Percentiles rank a stretch among this genome's conserved stretches.
These are phyloP conservation scores for Andricus curvator DNA, from an alignment of 2,888 invertebrate species.

Conservation along the genomic window DNA sequence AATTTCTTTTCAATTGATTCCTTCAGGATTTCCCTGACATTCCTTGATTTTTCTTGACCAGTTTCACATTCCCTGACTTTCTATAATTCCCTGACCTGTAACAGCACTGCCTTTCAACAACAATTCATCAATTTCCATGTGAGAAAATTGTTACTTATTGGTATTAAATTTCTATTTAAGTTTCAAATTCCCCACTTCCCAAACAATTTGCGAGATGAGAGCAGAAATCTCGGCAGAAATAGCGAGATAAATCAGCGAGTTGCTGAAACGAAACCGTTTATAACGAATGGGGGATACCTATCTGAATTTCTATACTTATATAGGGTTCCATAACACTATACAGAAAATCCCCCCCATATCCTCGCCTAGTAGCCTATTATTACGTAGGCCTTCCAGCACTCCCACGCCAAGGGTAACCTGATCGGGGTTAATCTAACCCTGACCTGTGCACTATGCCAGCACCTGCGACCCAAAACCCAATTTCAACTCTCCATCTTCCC, in stretches of 20 bases:
- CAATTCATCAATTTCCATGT: background rate
- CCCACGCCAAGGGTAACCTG: constrained; percentile 77
- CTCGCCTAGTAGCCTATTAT: constrained; percentile 73
- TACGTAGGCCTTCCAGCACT: constrained; percentile 72
- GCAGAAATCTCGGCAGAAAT: constrained; percentile 54
- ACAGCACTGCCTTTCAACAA: background rate
- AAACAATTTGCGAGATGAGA: constrained; percentile 1
- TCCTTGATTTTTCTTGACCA: no score
- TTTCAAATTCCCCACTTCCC: background rate
- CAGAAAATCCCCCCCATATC: constrained; percentile 24
- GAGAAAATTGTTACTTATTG: background rate
- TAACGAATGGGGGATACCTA: constrained; percentile 63
- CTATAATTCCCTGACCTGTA: no score
- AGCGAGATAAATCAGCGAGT: constrained; percentile 63
- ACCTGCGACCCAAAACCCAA: constrained; percentile 66
- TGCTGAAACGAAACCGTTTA: constrained; percentile 69
- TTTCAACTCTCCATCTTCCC: constrained; percentile 61
- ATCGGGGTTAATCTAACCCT: constrained; percentile 78
- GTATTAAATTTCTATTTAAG: background rate
- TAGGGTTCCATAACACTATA: constrained; percentile 16
- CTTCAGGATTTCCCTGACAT: no score
- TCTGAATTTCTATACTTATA: constrained; percentile 44
- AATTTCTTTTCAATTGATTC: no score
- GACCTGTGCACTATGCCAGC: constrained; percentile 70
- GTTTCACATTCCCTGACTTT: no score